Base-by-base conservation (phyloP, 2,888 invertebrate genomes). In the Brachynemurus nebulosus region DNA sequence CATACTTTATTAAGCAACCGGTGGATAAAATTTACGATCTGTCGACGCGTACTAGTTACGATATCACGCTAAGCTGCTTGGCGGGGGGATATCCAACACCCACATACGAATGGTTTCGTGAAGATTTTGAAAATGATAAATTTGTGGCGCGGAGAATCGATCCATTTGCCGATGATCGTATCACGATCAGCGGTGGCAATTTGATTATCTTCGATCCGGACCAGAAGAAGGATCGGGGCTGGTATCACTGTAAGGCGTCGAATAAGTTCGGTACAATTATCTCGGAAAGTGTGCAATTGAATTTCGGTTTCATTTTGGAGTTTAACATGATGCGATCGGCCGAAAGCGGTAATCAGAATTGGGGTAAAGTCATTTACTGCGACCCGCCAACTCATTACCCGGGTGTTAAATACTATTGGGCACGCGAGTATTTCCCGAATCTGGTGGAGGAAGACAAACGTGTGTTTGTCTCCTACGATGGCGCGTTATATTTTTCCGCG, bases 381-480 rank as follows among this genome's bases (percentile, higher is more conserved):
- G 91, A 92, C 68, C 88, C 93, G 11, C 95, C 95, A 0, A 86
- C 86, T 52, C 86, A 86, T 68, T 93, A 84, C 62, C 91, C 93
- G 6, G 72, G 77, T 44, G 86, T 93, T 0, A 84, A 82, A 51
- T 93, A 86, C 62, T 81, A 89, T 53, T 96, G 95, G 95, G 83
- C 86, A 8, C 77, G 93, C 49, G 84, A 86, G 57, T 82, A 76
- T 56, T 90, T 92, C 54, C 86, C 86, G 0, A 91, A 91, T 62
- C 86, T 93, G 53, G 91, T 96, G 1, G 89, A 93, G 60, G 90
- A 93, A 63, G 90, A 92, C 61, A 78, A 81, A 56, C 71, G 95
- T 51, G 86, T 92, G 0, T 95, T 96, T 69, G 91, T 93, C 0
- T 95, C 95, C 0, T 72, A 80, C 56, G 93, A 95, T 68, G 95